These are phyloP conservation scores for Myotis yumanensis DNA, from an alignment of 2,113 vertebrate genomes.

Conservation along the genomic window DNA sequence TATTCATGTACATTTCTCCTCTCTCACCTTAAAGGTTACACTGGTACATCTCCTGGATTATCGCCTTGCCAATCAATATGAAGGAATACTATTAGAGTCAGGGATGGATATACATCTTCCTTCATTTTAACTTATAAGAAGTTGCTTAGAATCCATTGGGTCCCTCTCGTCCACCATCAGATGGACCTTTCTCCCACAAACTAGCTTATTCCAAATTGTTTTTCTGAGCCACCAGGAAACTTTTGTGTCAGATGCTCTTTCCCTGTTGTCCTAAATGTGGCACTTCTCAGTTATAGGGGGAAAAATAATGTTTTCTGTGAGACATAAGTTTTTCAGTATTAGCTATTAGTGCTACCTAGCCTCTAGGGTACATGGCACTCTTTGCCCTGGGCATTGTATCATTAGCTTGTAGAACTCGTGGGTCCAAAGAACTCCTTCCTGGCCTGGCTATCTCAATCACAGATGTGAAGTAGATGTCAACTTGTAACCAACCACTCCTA, in stretches of 20 bases:
- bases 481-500: too few relatives aligned
- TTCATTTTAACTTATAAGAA: not conserved
- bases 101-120: not conserved
- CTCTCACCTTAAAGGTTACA: not conserved
- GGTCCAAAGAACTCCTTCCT: too few relatives aligned
- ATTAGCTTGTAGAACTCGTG: not conserved
- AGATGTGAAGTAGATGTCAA: too few relatives aligned
- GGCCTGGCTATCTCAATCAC: too few relatives aligned
- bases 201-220: conserved; percentile 16
- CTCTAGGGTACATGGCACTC: conserved; percentile 1
- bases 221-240: conserved; percentile 1
- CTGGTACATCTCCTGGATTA: conserved; percentile 18
- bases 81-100: not conserved
- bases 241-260: not conserved
- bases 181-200: not conserved
- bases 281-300: not conserved
- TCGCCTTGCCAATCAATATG: not conserved
- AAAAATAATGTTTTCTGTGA: conserved; percentile 25
- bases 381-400: not conserved
- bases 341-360: conserved; percentile 56
- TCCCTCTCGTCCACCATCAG: not conserved
- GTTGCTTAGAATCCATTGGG: not conserved
- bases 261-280: not conserved
- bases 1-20: not conserved
- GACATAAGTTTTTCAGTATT: conserved; percentile 22